Evolutionary conservation across 2,888 invertebrate genomes (phyloP), one percentile per base, ranked within the genome.

Genomic region (Cyaniris semiargus): DNA sequence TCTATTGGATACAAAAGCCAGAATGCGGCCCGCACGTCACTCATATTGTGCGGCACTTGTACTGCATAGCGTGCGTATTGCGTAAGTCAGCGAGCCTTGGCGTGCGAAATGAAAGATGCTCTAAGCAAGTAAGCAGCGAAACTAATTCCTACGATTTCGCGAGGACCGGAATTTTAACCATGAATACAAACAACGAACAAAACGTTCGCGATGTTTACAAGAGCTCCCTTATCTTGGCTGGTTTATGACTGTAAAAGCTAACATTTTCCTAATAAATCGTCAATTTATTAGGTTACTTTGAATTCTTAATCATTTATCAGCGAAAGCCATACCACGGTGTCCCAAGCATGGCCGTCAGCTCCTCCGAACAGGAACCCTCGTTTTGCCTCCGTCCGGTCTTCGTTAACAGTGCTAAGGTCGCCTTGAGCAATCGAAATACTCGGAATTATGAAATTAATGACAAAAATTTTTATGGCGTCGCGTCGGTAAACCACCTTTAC

Each of bases 81-180:
- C 66, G 66, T 27, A 66, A 66, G 10, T 15, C 13, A 10, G 15
- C 18, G 27, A 66, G 66, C 66, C 66, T 66, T 66, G 66, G 66
- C 66, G 66, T 66, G 66, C 27, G 15, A 66, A 66, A 15, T 66
- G 66, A 27, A 27, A 31, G 66, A 66, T 66, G 27, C 27, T 18
- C 66, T 27, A 13, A 21, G 7, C 21, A 21, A 58, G 58, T 44
- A 44, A 13, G 13, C 27, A 66, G 15, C 66, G 66, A 66, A 66
- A 66, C 60, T 13, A 60, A 66, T 66, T 27, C 13, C 15, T 60
- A 58, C 58, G 58, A 60, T 60, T 60, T 60, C 60, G 60, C 60
- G 60, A 60, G 7, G 21, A 21, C 1, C 2, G 10, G 44, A 44
- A 44, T 44, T 44, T 44, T 8, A 38, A 8, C 4, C 3, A 48